phyloP scores from a whole-genome alignment of 2,113 vertebrate species.

The Vidua macroura region DNA sequence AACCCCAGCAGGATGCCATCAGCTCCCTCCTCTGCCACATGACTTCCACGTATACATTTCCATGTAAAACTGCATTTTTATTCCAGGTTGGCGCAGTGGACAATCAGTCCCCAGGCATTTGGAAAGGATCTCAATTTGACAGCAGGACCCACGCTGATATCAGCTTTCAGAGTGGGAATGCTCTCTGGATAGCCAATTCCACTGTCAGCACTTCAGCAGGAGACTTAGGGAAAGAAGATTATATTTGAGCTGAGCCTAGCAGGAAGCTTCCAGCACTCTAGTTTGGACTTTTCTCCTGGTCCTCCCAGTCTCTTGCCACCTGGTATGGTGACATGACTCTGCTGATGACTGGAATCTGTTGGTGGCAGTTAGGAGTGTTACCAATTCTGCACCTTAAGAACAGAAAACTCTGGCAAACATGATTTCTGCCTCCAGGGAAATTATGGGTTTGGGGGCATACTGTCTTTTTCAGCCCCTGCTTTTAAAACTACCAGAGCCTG shows the following conservation, averaged over 20 bases:
- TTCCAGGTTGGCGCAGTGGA: neutral
- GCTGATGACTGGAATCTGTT: neutral
- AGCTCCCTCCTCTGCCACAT: neutral
- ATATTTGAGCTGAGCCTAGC: neutral
- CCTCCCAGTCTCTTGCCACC: neutral
- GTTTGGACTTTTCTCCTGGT: neutral
- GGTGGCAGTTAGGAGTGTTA: neutral
- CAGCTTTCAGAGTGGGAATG: neutral
- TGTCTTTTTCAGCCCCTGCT: neutral
- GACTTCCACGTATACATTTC: neutral
- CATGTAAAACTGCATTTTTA: neutral
- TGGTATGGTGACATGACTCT: neutral
- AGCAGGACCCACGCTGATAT: rapidly evolving
- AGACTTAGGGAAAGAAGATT: neutral
- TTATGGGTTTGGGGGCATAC: neutral
- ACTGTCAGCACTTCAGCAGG: neutral
- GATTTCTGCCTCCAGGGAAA: neutral
- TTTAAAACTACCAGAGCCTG: neutral
- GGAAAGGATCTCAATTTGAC: constrained; percentile 6
- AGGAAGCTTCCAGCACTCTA: neutral
- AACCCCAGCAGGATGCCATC: neutral
- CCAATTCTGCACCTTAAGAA: neutral
- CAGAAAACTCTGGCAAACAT: neutral
- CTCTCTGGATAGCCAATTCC: neutral
- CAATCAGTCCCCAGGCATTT: neutral